Percentiles rank a stretch among this genome's conserved stretches.
Evolutionary conservation across 2,113 vertebrate genomes (phyloP).

Genomic region (Probosciger aterrimus): DNA sequence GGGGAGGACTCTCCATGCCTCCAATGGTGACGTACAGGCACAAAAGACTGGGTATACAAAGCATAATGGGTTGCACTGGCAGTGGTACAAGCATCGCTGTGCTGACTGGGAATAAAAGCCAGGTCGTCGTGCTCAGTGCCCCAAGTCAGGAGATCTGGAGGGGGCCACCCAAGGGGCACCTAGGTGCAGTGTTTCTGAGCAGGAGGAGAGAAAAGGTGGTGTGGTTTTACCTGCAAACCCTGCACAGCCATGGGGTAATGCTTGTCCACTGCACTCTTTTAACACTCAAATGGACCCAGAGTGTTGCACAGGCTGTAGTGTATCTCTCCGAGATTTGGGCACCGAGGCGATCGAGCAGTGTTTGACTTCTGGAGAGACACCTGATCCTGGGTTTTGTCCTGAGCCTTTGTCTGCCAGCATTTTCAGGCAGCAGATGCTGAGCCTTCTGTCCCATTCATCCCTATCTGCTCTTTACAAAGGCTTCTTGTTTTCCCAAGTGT

Average conservation of each 20-base stretch:
- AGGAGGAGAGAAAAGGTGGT: not conserved
- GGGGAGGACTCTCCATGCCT: not conserved
- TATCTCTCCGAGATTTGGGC: not conserved
- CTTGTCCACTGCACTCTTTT: not conserved
- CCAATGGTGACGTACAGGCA: no score
- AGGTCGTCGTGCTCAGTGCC: not conserved
- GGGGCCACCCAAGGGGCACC: not conserved
- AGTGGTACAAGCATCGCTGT: not conserved
- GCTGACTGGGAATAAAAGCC: not conserved
- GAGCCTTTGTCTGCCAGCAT: not conserved
- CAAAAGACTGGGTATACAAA: not conserved
- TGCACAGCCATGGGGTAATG: fast-evolving
- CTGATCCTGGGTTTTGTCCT: not conserved
- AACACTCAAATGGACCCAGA: not conserved
- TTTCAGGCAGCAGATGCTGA: not conserved
- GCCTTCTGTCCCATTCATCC: not conserved
- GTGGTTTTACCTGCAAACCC: not conserved
- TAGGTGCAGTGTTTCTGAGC: fast-evolving
- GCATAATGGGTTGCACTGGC: fast-evolving
- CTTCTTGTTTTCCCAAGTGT: not conserved
- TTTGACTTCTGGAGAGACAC: not conserved
- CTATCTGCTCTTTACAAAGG: slow-evolving; percentile 1
- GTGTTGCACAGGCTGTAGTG: not conserved
- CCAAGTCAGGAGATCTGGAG: fast-evolving
- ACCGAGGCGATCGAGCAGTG: fast-evolving